These are phyloP conservation scores for Nomada hirtipes DNA, from an alignment of 2,888 invertebrate genomes.

Conservation along the genomic window DNA sequence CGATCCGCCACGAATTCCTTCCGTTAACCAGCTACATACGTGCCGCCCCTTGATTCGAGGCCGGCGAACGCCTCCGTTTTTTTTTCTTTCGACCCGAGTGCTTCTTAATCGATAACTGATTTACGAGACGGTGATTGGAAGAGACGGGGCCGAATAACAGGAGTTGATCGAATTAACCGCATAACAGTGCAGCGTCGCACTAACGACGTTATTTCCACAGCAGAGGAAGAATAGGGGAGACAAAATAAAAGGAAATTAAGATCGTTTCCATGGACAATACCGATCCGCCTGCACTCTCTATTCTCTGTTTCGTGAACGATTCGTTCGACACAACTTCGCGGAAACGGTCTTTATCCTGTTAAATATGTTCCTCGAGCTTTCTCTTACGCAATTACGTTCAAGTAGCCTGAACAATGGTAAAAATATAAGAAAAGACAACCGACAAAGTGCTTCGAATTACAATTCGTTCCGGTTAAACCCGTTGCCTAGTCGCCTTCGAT, in stretches of 20 bases:
- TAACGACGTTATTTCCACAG: slow-evolving; percentile 26
- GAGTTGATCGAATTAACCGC: slow-evolving; percentile 44
- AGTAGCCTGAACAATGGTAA: slow-evolving; percentile 42
- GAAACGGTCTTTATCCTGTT: slow-evolving; percentile 34
- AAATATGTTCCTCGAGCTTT: slow-evolving; percentile 28
- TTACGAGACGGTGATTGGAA: slow-evolving; percentile 60
- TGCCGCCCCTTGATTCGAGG: not conserved
- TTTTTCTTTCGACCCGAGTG: slow-evolving; percentile 16
- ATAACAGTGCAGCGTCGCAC: slow-evolving; percentile 11
- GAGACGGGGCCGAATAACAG: slow-evolving; percentile 30
- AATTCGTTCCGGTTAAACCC: slow-evolving; percentile 53
- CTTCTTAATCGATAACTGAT: slow-evolving; percentile 62
- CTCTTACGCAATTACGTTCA: slow-evolving; percentile 47
- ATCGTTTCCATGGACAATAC: slow-evolving; percentile 5
- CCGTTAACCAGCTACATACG: slow-evolving; percentile 11
- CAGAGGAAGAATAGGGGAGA: not conserved
- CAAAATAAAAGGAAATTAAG: not conserved
- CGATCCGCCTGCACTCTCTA: not conserved
- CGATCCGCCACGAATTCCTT: slow-evolving; percentile 58
- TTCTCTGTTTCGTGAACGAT: slow-evolving; percentile 19
- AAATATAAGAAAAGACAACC: not conserved
- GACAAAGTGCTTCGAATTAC: slow-evolving; percentile 32
- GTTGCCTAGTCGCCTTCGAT: slow-evolving; percentile 60
- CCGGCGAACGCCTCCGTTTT: slow-evolving; percentile 15
- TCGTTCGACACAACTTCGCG: slow-evolving; percentile 5